Base-by-base conservation (phyloP, 1,140 invertebrate genomes). In the Lysiphlebus fabarum region DNA sequence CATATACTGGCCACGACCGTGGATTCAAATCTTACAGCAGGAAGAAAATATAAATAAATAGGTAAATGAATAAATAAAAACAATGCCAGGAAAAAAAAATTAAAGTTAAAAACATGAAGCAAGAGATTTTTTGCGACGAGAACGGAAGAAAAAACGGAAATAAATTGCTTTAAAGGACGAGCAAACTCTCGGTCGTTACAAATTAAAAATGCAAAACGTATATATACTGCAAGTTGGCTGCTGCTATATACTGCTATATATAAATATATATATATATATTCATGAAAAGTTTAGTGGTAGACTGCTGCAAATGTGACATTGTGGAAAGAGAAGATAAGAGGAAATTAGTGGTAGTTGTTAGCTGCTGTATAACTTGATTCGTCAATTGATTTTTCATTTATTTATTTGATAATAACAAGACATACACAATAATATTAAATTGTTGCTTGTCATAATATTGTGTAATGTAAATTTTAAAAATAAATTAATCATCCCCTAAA, bases 141-240 rank as follows among this genome's bases (percentile, higher is more conserved):
- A 53, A 26, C 50, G 50, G 50, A 53, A 53, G 53, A 44, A 55
- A 55, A 55, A 45, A 9, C 53, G 53, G 53, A 55, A 55, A 55
- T 42, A 17, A 55, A 43, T 34, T 44, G 53, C 42, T 45, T n/a
- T 8, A 33, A 55, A 42, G 37, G 40, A 12, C 50, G 5, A 36
- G 40, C 44, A 44, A 11, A 44, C 41, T 44, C 5, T 42, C 51
- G 36, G 34, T 40, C 10, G 6, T 14, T 43, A 11, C 17, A 41
- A 54, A 54, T 54, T 54, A 54, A 54, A 54, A 54, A 54, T 54
- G 53, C 53, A 54, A 54, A 48, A 48, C 45, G 14, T 10, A 14
- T 48, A 8, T 43, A 6, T 37, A 6, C 11, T n/a, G n/a, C n/a
- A n/a, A n/a, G n/a, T n/a, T n/a, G n/a, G n/a, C n/a, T n/a, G n/a